A percentile compares a stretch with the other conserved stretches of the same genome.
Evolutionary conservation across 2,113 vertebrate genomes (phyloP).

Genomic region (Clarias gariepinus): DNA sequence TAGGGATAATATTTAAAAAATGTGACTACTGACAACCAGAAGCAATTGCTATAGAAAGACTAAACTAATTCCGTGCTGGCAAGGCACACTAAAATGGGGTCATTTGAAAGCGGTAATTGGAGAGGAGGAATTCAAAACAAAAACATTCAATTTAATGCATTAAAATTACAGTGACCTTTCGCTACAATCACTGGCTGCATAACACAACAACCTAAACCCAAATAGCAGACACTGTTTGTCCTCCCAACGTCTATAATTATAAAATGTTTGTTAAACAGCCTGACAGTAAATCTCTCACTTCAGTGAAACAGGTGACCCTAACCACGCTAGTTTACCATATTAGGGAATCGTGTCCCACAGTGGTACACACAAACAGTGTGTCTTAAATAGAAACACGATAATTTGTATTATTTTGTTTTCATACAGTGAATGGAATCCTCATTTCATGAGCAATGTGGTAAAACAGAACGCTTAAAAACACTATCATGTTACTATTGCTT

Average conservation of each 20-base stretch:
- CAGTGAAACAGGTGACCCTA: slow-evolving; percentile 7
- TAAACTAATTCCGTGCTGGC: not conserved
- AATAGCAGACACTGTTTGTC: slow-evolving; percentile 26
- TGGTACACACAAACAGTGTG: slow-evolving; percentile 26
- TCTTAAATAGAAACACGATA: not conserved
- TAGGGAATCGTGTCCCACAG: slow-evolving; percentile 33
- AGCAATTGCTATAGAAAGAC: not conserved
- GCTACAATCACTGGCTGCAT: not conserved
- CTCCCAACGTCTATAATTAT: slow-evolving; percentile 37
- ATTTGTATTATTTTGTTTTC: not conserved
- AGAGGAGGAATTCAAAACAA: slow-evolving; percentile 7
- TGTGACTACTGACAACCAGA: slow-evolving; percentile 30
- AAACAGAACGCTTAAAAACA: not conserved
- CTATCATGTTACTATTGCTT: not conserved
- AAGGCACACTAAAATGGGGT: not conserved
- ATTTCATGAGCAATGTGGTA: not conserved
- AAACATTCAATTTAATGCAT: not conserved
- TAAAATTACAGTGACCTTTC: slow-evolving; percentile 1
- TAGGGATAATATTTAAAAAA: not conserved
- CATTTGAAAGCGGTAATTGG: not conserved
- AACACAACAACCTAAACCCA: not conserved
- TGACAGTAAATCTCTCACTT: not conserved
- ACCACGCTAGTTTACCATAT: slow-evolving; percentile 38
- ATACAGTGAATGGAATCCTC: not conserved
- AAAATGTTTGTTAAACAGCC: slow-evolving; percentile 10